Evolutionary conservation across 1,140 invertebrate genomes (phyloP).

Genomic region (Eriocheir sinensis): DNA sequence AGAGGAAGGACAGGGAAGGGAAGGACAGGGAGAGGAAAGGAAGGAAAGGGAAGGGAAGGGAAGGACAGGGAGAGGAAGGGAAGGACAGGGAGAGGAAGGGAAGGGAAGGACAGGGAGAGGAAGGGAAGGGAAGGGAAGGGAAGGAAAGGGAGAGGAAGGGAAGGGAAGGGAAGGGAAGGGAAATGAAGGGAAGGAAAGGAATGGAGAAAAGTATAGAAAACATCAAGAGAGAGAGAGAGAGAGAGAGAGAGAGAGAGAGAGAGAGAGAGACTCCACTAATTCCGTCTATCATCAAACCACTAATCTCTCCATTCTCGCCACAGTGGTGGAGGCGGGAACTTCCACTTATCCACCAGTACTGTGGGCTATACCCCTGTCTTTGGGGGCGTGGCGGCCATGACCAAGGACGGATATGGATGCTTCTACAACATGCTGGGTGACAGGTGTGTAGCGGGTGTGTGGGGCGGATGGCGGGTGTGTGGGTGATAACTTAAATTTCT

Average conservation of each 20-base stretch:
- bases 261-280: background rate
- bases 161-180: background rate
- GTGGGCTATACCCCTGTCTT: slow-evolving; percentile 84
- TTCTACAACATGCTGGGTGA: slow-evolving; percentile 84
- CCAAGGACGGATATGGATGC: slow-evolving; percentile 85
- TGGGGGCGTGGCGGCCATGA: slow-evolving; percentile 86
- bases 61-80: background rate
- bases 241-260: background rate
- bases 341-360: slow-evolving; percentile 85
- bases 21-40: background rate
- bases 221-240: background rate
- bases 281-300: background rate
- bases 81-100: background rate
- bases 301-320: background rate
- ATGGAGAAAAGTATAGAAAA: background rate
- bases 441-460: slow-evolving; percentile 80
- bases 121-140: background rate
- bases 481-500: too few relatives aligned
- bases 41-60: background rate
- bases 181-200: background rate
- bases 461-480: background rate
- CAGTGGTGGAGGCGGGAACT: slow-evolving; percentile 86
- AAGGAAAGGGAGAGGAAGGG: too few relatives aligned
- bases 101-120: too few relatives aligned
- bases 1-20: too few relatives aligned